phyloP scores from a whole-genome alignment of 2,797 vertebrate species.

The Takifugu ocellatus region DNA sequence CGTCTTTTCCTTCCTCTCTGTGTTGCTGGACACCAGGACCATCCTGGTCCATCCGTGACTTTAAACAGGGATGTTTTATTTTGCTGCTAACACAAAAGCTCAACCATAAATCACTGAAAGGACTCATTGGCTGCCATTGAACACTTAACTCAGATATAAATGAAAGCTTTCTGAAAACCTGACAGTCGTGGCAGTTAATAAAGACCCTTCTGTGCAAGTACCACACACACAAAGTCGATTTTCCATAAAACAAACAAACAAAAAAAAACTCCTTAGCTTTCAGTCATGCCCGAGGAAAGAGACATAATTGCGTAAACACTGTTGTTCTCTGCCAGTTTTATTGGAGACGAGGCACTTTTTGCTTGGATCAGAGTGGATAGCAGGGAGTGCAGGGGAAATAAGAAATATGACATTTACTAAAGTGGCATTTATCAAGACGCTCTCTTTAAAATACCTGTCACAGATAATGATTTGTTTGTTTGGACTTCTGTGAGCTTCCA shows the following conservation, averaged over 20 bases:
- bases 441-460: background rate
- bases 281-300: conserved; percentile 15
- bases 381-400: conserved; percentile 2
- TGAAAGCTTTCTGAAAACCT: too few relatives aligned
- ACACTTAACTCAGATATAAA: too few relatives aligned
- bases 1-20: conserved; percentile 8
- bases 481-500: background rate
- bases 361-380: conserved; percentile 5
- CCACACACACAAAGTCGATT: too few relatives aligned
- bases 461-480: background rate
- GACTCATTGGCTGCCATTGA: too few relatives aligned
- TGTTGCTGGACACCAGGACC: conserved; percentile 33
- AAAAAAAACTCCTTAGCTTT: conserved; percentile 11
- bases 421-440: conserved; percentile 12
- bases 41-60: conserved; percentile 7
- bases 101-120: too few relatives aligned
- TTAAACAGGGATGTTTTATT: too few relatives aligned
- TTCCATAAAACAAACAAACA: background rate
- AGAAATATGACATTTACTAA: conserved; percentile 4
- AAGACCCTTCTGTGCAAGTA: too few relatives aligned
- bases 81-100: too few relatives aligned
- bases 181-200: too few relatives aligned
- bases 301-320: conserved; percentile 21
- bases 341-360: conserved; percentile 9
- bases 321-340: conserved; percentile 8